phyloP scores from a whole-genome alignment of 1,140 invertebrate species.

The Radopholus similis region DNA sequence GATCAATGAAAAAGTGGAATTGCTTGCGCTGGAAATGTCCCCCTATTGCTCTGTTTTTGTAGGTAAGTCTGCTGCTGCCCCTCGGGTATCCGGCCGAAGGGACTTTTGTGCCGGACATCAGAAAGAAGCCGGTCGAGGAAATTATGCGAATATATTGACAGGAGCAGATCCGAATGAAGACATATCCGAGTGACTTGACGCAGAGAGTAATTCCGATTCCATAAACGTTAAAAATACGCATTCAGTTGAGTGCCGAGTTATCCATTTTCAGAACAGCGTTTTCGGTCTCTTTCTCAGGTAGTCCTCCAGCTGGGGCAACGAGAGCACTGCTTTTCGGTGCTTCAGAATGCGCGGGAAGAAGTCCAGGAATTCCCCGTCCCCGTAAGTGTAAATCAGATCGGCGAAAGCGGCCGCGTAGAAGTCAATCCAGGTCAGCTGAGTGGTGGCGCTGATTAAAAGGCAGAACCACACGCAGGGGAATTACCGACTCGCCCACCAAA shows the following conservation, averaged over 20 bases:
- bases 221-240: too few species aligned
- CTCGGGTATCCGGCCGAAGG: conserved; percentile 76
- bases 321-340: conserved; percentile 31
- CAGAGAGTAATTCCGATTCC: too few species aligned
- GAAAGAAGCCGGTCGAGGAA: conserved; percentile 72
- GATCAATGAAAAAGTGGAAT: conserved; percentile 73
- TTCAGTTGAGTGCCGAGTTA: too few species aligned
- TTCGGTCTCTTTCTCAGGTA: conserved; percentile 37
- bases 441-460: not conserved
- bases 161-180: too few species aligned
- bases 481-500: conserved; percentile 24
- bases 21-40: conserved; percentile 72
- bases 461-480: not conserved
- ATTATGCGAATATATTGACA: conserved; percentile 65
- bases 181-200: too few species aligned
- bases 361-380: conserved; percentile 18
- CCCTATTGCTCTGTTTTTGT: conserved; percentile 1
- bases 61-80: conserved; percentile 69
- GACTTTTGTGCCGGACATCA: conserved; percentile 74
- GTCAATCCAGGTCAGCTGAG: conserved; percentile 34
- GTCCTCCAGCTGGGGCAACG: conserved; percentile 35
- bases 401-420: conserved; percentile 38
- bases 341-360: conserved; percentile 28
- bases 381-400: conserved; percentile 28
- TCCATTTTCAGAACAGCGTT: conserved; percentile 31